These are phyloP conservation scores for Porites rus DNA, from an alignment of 92 coral and sea anemone species.

Conservation along the genomic window DNA sequence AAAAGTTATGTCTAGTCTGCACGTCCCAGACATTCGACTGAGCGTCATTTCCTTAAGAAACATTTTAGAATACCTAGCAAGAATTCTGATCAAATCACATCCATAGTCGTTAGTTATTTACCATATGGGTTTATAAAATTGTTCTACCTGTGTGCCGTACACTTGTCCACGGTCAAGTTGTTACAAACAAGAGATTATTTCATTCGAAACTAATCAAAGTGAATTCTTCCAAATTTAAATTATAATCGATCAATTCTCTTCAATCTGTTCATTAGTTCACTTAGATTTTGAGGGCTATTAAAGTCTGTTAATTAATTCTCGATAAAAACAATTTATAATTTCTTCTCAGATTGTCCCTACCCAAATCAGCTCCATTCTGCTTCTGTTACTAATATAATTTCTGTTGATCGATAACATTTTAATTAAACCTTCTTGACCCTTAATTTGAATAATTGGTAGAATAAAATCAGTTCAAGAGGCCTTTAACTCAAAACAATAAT, in stretches of 20 bases:
- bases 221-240: background rate
- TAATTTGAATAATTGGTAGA: background rate
- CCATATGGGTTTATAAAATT: no score
- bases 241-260: background rate
- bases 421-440: conserved; percentile 24
- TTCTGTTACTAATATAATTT: background rate
- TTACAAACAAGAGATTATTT: conserved; percentile 19
- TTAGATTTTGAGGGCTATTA: background rate
- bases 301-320: background rate
- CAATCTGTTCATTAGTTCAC: conserved; percentile 8
- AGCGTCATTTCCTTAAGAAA: no score
- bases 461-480: background rate
- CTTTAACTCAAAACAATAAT: conserved; percentile 32
- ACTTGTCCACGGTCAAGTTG: conserved; percentile 4
- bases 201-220: background rate
- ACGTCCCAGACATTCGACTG: no score
- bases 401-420: background rate
- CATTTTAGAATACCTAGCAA: no score
- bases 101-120: background rate
- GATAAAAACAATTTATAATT: no score
- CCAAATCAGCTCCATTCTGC: background rate
- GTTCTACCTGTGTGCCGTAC: no score
- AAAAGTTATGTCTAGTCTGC: no score
- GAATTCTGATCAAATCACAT: background rate
- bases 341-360: background rate